Conservation (phyloP, 2,113 vertebrate genomes). For the Brachirus orientalis region DNA sequence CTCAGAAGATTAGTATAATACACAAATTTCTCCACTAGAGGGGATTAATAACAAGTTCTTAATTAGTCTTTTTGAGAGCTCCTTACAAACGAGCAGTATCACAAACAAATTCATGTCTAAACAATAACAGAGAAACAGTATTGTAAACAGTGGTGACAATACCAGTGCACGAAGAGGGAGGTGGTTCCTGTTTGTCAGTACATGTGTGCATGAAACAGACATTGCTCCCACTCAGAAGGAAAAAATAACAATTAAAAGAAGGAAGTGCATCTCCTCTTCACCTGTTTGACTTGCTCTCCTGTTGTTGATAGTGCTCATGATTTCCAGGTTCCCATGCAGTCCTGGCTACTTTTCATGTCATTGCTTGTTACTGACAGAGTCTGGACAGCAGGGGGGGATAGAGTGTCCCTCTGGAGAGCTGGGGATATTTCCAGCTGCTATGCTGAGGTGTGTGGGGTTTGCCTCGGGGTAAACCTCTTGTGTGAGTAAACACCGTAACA, state of each 20-base stretch:
- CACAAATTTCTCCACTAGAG: conserved; percentile 14
- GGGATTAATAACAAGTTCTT: not conserved
- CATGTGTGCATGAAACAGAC: too few species aligned
- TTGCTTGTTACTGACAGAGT: conserved; percentile 33
- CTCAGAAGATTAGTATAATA: too few species aligned
- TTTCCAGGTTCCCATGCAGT: conserved; percentile 36
- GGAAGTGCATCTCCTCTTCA: not conserved
- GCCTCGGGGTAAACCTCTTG: conserved; percentile 43
- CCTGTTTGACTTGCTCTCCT: conserved; percentile 28
- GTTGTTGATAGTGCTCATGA: conserved; percentile 13
- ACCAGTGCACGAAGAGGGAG: too few species aligned
- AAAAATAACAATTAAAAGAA: not conserved
- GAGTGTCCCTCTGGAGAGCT: conserved; percentile 44
- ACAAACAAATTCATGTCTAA: not conserved
- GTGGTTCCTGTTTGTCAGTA: too few species aligned
- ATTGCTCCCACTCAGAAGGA: too few species aligned
- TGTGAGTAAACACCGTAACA: conserved; percentile 69
- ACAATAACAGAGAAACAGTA: not conserved
- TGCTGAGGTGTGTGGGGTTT: conserved; percentile 36
- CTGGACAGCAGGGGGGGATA: conserved; percentile 49
- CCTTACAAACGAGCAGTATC: not conserved
- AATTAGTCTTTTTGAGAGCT: not conserved
- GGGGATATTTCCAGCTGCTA: conserved; percentile 39
- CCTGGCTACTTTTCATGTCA: conserved; percentile 4
- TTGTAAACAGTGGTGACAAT: too few species aligned